Evolutionary conservation across 2,797 vertebrate species (phyloP).

Genomic region (Scarus forsteni): DNA sequence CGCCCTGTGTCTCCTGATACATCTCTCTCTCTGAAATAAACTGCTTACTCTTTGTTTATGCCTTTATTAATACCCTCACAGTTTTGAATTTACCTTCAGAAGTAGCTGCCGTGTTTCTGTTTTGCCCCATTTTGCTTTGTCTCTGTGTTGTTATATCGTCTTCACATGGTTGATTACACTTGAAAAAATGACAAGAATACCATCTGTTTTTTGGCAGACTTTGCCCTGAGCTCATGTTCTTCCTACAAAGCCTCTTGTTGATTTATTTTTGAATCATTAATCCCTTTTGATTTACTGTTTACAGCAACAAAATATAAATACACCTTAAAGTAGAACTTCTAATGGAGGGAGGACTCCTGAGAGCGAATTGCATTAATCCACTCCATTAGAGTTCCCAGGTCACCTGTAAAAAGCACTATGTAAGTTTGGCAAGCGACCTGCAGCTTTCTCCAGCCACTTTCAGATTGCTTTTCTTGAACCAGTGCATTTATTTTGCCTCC

Average conservation of each 20-base stretch:
- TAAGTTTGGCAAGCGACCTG: too few relatives aligned
- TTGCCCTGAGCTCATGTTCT: neutral
- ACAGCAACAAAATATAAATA: too few relatives aligned
- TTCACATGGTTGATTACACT: slow-evolving; percentile 7
- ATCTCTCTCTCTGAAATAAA: slow-evolving; percentile 20
- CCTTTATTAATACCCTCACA: slow-evolving; percentile 7
- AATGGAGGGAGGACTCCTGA: too few relatives aligned
- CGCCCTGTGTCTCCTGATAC: slow-evolving; percentile 37
- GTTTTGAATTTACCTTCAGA: slow-evolving; percentile 12
- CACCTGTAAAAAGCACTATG: too few relatives aligned
- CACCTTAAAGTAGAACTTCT: neutral
- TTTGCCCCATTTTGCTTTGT: slow-evolving; percentile 1
- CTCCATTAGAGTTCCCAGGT: too few relatives aligned
- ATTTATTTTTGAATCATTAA: neutral
- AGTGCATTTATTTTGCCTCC: too few relatives aligned
- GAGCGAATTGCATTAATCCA: too few relatives aligned
- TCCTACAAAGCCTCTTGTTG: too few relatives aligned
- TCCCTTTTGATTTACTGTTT: neutral
- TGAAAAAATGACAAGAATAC: neutral
- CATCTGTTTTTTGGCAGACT: neutral
- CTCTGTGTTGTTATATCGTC: neutral
- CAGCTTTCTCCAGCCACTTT: too few relatives aligned
- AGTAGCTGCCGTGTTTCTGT: slow-evolving; percentile 1
- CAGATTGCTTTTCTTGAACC: too few relatives aligned
- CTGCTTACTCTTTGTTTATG: slow-evolving; percentile 1